Evolutionary conservation across 2,888 invertebrate species (phyloP), one percentile per base, ranked within the genome.

Genomic region (Danaus chrysippus): DNA sequence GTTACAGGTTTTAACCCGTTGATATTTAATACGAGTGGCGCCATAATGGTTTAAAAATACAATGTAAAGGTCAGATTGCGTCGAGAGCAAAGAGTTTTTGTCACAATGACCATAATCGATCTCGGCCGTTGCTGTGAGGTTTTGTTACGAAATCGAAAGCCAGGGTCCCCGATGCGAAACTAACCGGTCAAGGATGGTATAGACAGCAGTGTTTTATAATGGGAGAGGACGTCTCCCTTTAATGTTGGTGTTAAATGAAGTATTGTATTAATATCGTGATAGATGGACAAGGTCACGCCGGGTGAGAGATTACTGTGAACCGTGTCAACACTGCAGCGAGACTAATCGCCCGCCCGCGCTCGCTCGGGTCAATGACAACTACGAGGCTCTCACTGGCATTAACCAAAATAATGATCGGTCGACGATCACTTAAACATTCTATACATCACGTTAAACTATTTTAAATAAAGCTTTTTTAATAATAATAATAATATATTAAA

Each of bases 301-400:
- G 86, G 85, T 83, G 83, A 85, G 78, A 82, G 84, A 81, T 83
- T 79, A 83, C 81, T 79, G 83, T 79, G 81, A 84, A 83, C 83
- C 82, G 77, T 85, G 87, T 84, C 86, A 84, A 76, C 79, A 75
- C 72, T 79, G 80, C 82, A 83, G 78, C 81, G 78, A 77, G 74
- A 76, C 81, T 79, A 84, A 86, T 83, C 79, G 78, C 68, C 75
- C 76, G 76, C 74, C 78, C 79, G 81, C 76, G 69, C 74, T 34
- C 23, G 74, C 76, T 76, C 74, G 73, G 76, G 76, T 77, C 76
- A 76, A 76, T 77, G 76, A 75, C 73, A 73, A 73, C 41, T 5
- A 34, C 54, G 56, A 53, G 57, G 64, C 66, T 64, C 65, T 57
- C 62, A 61, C 60, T 59, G 58, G 54, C 43, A 61, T 58, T 23